Conservation (phyloP, 2,888 invertebrate species). For the Lepeophtheirus nordmannii region DNA sequence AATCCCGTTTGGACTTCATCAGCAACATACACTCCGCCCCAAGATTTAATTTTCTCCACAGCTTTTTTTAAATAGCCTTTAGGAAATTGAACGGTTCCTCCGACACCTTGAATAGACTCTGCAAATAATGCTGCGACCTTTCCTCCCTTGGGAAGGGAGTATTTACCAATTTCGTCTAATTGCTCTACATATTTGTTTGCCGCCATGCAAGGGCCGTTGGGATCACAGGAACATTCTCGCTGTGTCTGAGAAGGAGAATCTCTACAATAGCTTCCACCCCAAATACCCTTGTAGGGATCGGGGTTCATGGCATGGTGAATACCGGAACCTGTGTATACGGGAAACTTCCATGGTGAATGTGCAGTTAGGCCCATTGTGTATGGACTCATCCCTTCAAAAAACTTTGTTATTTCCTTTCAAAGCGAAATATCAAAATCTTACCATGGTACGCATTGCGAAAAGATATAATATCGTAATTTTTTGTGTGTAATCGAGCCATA, state of each 20-base stretch:
- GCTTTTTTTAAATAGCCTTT: slow-evolving; percentile 68
- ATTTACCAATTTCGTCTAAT: slow-evolving; percentile 57
- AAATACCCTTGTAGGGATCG: slow-evolving; percentile 74
- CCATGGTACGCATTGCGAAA: slow-evolving; percentile 79
- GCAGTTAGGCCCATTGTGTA: slow-evolving; percentile 66
- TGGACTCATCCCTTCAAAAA: slow-evolving; percentile 52
- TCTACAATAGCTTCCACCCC: slow-evolving; percentile 73
- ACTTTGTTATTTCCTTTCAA: neutral
- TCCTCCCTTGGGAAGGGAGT: slow-evolving; percentile 54
- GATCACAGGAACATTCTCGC: slow-evolving; percentile 49
- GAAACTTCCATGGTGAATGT: slow-evolving; percentile 59
- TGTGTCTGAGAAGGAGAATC: slow-evolving; percentile 60
- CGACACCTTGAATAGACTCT: slow-evolving; percentile 91
- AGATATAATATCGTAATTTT: slow-evolving; percentile 65
- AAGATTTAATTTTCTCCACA: slow-evolving; percentile 54
- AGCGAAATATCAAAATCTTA: neutral
- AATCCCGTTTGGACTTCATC: slow-evolving; percentile 98
- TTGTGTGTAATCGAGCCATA: slow-evolving; percentile 69
- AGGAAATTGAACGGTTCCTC: slow-evolving; percentile 82
- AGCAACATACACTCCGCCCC: slow-evolving; percentile 73
- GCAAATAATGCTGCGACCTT: slow-evolving; percentile 76
- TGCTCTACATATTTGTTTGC: slow-evolving; percentile 65
- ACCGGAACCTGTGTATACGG: slow-evolving; percentile 45
- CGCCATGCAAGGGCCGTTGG: slow-evolving; percentile 48
- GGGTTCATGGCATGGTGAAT: slow-evolving; percentile 61